Conservation (phyloP, 1,140 invertebrate species). For the Lordiphosa stackelbergi region DNA sequence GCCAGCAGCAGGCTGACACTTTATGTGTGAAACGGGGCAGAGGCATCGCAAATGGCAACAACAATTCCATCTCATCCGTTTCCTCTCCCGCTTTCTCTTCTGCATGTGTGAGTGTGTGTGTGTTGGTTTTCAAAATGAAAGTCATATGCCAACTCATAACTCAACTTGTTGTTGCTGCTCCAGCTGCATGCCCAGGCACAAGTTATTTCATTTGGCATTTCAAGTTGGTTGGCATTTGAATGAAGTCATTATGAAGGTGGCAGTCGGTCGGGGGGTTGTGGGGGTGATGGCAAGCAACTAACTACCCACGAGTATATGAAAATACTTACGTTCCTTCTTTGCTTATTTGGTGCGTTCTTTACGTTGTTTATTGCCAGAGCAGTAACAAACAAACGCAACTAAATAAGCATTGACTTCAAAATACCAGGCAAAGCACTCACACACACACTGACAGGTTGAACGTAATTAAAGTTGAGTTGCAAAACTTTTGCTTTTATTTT, state of each 20-base stretch:
- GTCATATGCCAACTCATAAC: conserved; percentile 74
- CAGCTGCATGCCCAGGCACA: conserved; percentile 43
- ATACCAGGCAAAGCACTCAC: conserved; percentile 18
- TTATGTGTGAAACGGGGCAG: conserved; percentile 55
- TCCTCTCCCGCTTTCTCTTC: conserved; percentile 25
- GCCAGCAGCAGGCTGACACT: conserved; percentile 52
- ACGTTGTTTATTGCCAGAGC: conserved; percentile 57
- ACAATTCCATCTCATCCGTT: conserved; percentile 43
- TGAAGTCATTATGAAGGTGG: conserved; percentile 70
- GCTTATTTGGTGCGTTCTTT: conserved; percentile 38
- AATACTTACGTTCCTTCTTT: conserved; percentile 26
- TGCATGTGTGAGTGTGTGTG: conserved; percentile 34
- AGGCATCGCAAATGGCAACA: conserved; percentile 52
- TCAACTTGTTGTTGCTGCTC: conserved; percentile 59
- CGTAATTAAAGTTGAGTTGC: conserved; percentile 73
- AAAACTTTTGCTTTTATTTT: conserved; percentile 70
- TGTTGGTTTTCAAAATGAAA: conserved; percentile 67
- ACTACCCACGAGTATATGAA: conserved; percentile 32
- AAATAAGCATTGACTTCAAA: conserved; percentile 65
- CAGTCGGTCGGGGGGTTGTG: conserved; percentile 21
- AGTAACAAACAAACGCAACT: conserved; percentile 58
- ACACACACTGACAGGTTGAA: conserved; percentile 36
- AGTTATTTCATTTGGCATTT: conserved; percentile 74
- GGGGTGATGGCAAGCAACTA: conserved; percentile 31
- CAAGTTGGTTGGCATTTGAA: conserved; percentile 73